phyloP scores from a whole-genome alignment of 2,888 invertebrate genomes.

The Sesia apiformis region DNA sequence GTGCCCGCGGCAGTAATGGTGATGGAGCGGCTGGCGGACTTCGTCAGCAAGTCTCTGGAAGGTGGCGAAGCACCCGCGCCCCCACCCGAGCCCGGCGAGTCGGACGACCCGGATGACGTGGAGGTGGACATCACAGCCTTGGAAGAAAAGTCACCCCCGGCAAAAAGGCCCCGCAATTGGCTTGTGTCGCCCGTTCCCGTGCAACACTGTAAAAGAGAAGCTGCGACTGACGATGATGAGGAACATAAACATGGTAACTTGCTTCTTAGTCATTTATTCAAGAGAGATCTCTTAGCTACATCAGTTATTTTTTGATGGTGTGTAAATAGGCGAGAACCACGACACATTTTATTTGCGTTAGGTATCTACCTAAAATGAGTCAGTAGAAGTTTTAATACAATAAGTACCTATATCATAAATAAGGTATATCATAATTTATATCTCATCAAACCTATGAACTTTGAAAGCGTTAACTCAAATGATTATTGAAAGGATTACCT shows the following conservation, averaged over 20 bases:
- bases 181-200: constrained; percentile 57
- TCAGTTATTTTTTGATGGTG: no score
- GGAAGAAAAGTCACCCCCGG: constrained; percentile 52
- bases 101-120: constrained; percentile 50
- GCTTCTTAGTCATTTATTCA: neutral
- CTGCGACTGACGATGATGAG: constrained; percentile 48
- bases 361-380: constrained; percentile 1
- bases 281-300: no score
- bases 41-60: constrained; percentile 91
- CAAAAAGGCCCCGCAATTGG: constrained; percentile 62
- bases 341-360: no score
- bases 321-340: no score
- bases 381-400: no score
- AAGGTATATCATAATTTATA: no score
- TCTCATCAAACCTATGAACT: no score
- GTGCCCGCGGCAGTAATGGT: constrained; percentile 65
- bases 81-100: constrained; percentile 63
- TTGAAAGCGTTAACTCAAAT: no score
- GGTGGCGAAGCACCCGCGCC: constrained; percentile 69
- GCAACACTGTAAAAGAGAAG: constrained; percentile 50
- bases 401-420: no score
- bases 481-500: no score
- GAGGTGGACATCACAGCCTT: constrained; percentile 68
- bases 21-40: constrained; percentile 94
- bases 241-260: constrained; percentile 57